Conservation (phyloP, 2,797 vertebrate genomes). For the Taenioides sp. region DNA sequence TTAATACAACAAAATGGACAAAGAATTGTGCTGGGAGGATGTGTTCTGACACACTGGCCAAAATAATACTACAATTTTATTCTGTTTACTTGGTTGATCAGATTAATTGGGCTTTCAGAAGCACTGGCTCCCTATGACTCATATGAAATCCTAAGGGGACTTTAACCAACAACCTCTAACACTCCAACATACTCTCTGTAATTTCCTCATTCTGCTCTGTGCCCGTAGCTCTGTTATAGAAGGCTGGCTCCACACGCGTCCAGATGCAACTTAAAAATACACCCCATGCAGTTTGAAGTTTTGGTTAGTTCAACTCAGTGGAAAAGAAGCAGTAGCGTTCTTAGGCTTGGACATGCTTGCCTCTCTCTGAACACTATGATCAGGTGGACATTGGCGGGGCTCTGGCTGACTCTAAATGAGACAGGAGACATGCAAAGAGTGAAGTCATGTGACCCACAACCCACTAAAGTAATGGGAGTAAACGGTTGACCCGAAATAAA, state of each 20-base stretch:
- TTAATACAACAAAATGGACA: too few relatives aligned
- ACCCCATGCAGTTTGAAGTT: constrained; percentile 61
- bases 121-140: background rate
- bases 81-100: background rate
- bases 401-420: constrained; percentile 70
- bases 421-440: constrained; percentile 59
- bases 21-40: too few relatives aligned
- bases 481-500: background rate
- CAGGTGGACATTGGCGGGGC: constrained; percentile 72
- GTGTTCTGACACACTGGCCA: too few relatives aligned
- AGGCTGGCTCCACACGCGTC: constrained; percentile 12
- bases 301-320: constrained; percentile 28
- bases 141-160: background rate
- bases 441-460: constrained; percentile 20
- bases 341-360: constrained; percentile 69
- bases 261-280: constrained; percentile 48
- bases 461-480: constrained; percentile 33
- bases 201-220: constrained; percentile 54
- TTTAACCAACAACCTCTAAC: background rate
- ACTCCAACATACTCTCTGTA: background rate
- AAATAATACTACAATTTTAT: background rate
- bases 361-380: constrained; percentile 76
- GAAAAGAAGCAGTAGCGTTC: constrained; percentile 40
- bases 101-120: background rate
- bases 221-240: constrained; percentile 32